Evolutionary conservation across 2,888 invertebrate genomes (phyloP), one percentile per base, ranked within the genome.

Genomic region (Cyrtodaria siliqua): DNA sequence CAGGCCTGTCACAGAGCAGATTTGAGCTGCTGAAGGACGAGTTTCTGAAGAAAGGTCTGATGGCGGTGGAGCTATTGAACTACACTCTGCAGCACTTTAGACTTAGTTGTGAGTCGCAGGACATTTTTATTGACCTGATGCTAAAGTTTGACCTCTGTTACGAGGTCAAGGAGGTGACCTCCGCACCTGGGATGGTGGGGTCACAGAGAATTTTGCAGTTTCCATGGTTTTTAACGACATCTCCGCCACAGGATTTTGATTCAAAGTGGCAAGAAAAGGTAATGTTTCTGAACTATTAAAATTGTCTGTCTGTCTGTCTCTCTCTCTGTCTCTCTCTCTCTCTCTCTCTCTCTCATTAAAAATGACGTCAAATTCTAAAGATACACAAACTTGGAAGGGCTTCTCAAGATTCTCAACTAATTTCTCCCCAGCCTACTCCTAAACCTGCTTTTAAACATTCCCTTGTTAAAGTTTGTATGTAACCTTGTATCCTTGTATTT

Each of bases 101-200:
- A 18, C 71, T 90, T 6, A 83, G 86, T 1, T 47, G 80, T 0
- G 86, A 89, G 44, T 87, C 87, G 2, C 72, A 85, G 24, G 89
- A 88, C 20, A 87, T 78, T n/a, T 89, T 90, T 57, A 83, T 89
- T 27, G 85, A 88, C 55, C 80, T 89, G 6, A 89, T 90, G 90
- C 75, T 89, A 16, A 90, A 86, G 72, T 90, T 90, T 86, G 88
- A 89, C 61, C 83, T 90, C 16, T 90, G 90, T 60, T 90, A 88
- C 70, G 87, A 89, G 79, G 84, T 90, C 18, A 79, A 80, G 1
- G 83, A 82, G 18, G 70, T 80, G 1, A 64, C 78, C 0, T 76
- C 76, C 18, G 70, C 85, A 16, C 86, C 84, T 0, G 81, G 76
- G 12, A 79, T 85, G 3, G 60, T 86, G 16, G 86, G 84, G 1